Evolutionary conservation across 2,797 vertebrate genomes (phyloP).

Genomic region (Parauchenoglanis punctatus): DNA sequence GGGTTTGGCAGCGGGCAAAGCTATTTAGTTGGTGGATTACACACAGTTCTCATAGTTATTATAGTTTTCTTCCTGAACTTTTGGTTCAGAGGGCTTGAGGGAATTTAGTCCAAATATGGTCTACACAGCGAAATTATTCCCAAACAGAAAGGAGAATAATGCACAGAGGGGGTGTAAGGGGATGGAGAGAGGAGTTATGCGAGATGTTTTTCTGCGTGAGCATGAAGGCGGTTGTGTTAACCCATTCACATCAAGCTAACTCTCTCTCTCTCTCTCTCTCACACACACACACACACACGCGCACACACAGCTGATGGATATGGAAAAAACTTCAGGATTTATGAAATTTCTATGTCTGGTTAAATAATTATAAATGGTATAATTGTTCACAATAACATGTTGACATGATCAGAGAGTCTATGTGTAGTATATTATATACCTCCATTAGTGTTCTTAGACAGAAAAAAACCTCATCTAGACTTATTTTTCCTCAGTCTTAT

Average conservation of each 20-base stretch:
- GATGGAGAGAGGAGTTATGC: conserved; percentile 1
- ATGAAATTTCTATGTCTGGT: background rate
- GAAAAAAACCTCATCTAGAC: background rate
- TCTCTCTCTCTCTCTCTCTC: no score
- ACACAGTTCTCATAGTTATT: conserved; percentile 49
- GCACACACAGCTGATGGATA: conserved; percentile 4
- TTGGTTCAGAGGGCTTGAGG: conserved; percentile 37
- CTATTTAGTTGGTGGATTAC: conserved; percentile 52
- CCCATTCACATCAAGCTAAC: background rate
- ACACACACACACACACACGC: background rate
- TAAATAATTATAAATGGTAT: background rate
- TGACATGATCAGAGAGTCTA: background rate
- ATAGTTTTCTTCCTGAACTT: conserved; percentile 55
- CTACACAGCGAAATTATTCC: conserved; percentile 27
- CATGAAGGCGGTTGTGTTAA: background rate
- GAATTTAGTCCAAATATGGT: conserved; percentile 49
- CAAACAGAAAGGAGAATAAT: conserved; percentile 29
- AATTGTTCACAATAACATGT: background rate
- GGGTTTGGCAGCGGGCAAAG: conserved; percentile 46
- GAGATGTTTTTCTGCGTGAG: conserved; percentile 15
- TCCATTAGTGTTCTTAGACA: background rate
- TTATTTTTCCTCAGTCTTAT: background rate
- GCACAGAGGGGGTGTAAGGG: conserved; percentile 15
- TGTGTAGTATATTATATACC: background rate
- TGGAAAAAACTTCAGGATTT: background rate